Evolutionary conservation across 1,140 invertebrate species (phyloP), one percentile per base, ranked within the genome.

Genomic region (Geopemphigus sp.): DNA sequence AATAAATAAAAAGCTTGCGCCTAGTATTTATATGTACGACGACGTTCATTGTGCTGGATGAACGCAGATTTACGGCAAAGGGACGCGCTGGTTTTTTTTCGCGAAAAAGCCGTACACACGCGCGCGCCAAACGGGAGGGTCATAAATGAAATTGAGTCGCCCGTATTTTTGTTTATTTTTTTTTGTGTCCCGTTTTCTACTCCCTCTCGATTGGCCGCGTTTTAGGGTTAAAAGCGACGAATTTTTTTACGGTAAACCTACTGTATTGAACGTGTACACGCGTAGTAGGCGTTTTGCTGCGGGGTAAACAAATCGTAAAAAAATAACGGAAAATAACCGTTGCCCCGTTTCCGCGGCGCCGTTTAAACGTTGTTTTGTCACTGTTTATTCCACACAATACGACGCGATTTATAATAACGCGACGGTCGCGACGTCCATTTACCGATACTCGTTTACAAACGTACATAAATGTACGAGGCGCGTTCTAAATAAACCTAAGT

Each of bases 221-320:
- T 76, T 76, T 76, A 76, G 73, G 73, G 73, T 76, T 76, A 76
- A 76, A 74, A 56, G 26, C 32, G 73, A 76, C 59, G 54, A 59
- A 59, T 76, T 76, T 76, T 76, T 78, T 63, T 63, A 78, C 50
- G 74, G 74, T 78, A 61, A 61, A 76, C 73, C 73, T 45, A 29
- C 19, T 61, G 8, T 61, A 61, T 63, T 8, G 32, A 4, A 39
- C 32, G 24, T 64, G 19, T 64, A 15, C 39, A 45, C 1, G 11
- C 8, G n/a, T 45, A 12, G 74, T 63, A 78, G 74, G 74, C 74
- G 74, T 61, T 78, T 63, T 50, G 74, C 39, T 78, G 32, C 26
- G 39, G 74, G 57, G 74, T 76, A 78, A 78, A 78, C 74, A 78
- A 78, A 78, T 78, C 74, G 57, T 78, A 78, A 76, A 59, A n/a